Evolutionary conservation across 2,113 vertebrate genomes (phyloP).

Genomic region (Hypocryptadius cinnamomeus): DNA sequence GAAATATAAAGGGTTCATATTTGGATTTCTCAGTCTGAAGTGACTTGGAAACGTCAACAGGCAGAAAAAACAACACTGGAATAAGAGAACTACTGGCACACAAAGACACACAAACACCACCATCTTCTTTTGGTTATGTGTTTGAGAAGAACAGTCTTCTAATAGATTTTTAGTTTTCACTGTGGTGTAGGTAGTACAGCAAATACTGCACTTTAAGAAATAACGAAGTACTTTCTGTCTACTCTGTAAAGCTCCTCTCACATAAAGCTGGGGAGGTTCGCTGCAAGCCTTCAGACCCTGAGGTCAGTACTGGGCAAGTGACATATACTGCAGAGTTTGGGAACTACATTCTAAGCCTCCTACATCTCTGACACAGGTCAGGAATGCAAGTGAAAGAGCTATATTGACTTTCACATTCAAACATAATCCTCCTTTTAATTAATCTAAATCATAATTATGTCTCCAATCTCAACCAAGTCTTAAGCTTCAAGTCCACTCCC

Average conservation of each 20-base stretch:
- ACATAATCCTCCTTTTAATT: not conserved
- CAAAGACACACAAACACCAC: not conserved
- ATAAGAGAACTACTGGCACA: not conserved
- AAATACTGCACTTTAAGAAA: not conserved
- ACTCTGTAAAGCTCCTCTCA: not conserved
- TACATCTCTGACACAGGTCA: not conserved
- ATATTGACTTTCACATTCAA: not conserved
- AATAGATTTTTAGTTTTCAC: not conserved
- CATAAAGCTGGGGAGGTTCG: not conserved
- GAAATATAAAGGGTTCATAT: not conserved
- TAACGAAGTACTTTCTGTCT: not conserved
- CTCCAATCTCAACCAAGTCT: not conserved
- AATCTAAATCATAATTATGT: not conserved
- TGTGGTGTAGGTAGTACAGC: not conserved
- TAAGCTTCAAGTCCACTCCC: not conserved
- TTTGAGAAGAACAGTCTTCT: not conserved
- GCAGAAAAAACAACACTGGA: not conserved
- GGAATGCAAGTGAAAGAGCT: not conserved
- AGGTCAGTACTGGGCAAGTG: rapidly evolving
- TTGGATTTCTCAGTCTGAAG: not conserved
- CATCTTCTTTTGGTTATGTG: not conserved
- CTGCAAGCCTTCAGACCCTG: not conserved
- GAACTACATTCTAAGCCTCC: not conserved
- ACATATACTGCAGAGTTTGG: not conserved
- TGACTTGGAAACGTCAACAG: not conserved